Conservation (phyloP, 2,113 vertebrate species). For the Protobothrops flavoviridis region DNA sequence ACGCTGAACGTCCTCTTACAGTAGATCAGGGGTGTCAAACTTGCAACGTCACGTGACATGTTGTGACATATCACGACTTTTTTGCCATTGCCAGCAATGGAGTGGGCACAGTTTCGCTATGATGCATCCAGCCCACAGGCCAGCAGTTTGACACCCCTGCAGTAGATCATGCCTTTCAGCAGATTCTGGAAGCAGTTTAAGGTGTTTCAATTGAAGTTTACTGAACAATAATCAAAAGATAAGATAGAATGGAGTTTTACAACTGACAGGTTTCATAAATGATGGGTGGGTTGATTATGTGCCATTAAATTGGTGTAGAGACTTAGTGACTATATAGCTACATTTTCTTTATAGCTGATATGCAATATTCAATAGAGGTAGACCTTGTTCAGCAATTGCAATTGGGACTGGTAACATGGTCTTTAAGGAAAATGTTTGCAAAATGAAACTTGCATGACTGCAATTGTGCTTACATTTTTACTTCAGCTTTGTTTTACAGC, state of each 20-base stretch:
- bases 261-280: not conserved
- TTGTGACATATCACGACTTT: too few species aligned
- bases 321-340: not conserved
- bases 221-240: not conserved
- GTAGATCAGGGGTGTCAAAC: too few species aligned
- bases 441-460: not conserved
- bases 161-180: not conserved
- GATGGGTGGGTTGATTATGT: not conserved
- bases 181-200: not conserved
- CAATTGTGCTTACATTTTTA: too few species aligned
- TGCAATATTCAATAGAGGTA: not conserved
- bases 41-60: too few species aligned
- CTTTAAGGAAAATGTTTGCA: not conserved
- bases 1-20: not conserved
- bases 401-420: not conserved
- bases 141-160: too few species aligned
- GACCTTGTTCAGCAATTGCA: not conserved
- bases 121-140: too few species aligned
- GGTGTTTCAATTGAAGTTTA: not conserved
- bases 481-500: too few species aligned
- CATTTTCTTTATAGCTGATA: not conserved
- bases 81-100: too few species aligned
- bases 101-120: too few species aligned
- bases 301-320: not conserved
- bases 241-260: not conserved